Base-by-base conservation (phyloP, 2,888 invertebrate species). In the Litoditis marina region DNA sequence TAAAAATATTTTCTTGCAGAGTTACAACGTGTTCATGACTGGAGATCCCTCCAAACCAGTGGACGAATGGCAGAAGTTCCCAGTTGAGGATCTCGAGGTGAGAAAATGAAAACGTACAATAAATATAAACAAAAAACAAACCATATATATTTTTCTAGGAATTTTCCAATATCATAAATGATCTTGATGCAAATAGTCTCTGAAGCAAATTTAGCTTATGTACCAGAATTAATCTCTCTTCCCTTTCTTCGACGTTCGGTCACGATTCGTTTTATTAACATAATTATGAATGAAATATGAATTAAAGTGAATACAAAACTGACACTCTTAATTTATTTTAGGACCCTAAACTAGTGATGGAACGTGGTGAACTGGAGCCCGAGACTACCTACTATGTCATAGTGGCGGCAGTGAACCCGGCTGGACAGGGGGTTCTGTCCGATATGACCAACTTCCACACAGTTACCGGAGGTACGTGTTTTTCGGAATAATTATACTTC, bases 361-460 rank as follows among this genome's bases (percentile, higher is more conserved):
- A 71, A 36, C 65, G 81, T 25, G 81, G 81, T 28, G 74, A 79
- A 39, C 70, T 81, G 42, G 79, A 82, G 65, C 80, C 81, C 0
- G 79, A 80, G 16, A 79, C 80, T 8, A 78, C 78, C n/a, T 81
- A 81, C 64, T 81, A 77, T 54, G 75, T 81, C 11, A 74, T 73
- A 30, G 73, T 82, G 19, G 68, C 76, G n/a, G 79, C 81, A 7
- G 71, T 73, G 13, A 81, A 81, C 62, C 64, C 59, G 7, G 67
- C 73, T 55, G 81, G 81, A 13, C 78, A 80, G 50, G 81, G 81
- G 42, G 69, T 78, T 34, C 69, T 65, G 13, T 74, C 76, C 7
- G 81, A 80, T 56, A 71, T 77, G 3, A 71, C 63, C 4, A 66
- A 66, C 6, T 81, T 81, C 67, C 66, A 73, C 28, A 82, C 81